Percentiles rank a stretch among this genome's conserved stretches.
Conservation (phyloP, 1,140 invertebrate species). For the Scaptomyza montana region DNA sequence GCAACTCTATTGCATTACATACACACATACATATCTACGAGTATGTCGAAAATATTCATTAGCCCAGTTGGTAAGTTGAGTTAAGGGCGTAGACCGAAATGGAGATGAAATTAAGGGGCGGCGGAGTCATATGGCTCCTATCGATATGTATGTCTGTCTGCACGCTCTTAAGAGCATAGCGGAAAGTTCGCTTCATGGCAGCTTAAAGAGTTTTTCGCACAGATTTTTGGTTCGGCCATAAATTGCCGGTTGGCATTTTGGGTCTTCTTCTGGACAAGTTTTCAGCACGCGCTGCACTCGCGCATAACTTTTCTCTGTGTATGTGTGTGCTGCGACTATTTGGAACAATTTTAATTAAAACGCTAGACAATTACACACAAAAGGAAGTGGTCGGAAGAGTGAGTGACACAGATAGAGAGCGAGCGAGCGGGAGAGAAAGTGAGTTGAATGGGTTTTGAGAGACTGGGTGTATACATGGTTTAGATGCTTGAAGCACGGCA, state of each 20-base stretch:
- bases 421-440: constrained; percentile 26
- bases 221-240: constrained; percentile 72
- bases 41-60: constrained; percentile 69
- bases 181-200: constrained; percentile 63
- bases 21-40: constrained; percentile 8
- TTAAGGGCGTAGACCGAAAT: background rate
- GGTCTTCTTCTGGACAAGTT: constrained; percentile 57
- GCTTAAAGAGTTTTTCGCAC: constrained; percentile 67
- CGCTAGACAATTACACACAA: constrained; percentile 73
- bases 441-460: constrained; percentile 2
- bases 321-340: constrained; percentile 52
- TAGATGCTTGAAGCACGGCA: constrained; percentile 34
- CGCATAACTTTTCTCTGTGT: constrained; percentile 43
- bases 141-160: constrained; percentile 39
- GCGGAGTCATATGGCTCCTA: constrained; percentile 18
- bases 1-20: constrained; percentile 58
- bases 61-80: constrained; percentile 37
- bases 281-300: constrained; percentile 53
- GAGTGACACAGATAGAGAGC: constrained; percentile 20
- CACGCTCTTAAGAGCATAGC: too few relatives aligned
- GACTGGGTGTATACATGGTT: background rate
- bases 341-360: constrained; percentile 81
- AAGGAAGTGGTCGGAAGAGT: constrained; percentile 19
- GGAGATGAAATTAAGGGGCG: constrained; percentile 8
- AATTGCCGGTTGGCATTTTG: constrained; percentile 61